Evolutionary conservation across 2,113 vertebrate genomes (phyloP), one percentile per base, ranked within the genome.

Genomic region (Sula dactylatra): DNA sequence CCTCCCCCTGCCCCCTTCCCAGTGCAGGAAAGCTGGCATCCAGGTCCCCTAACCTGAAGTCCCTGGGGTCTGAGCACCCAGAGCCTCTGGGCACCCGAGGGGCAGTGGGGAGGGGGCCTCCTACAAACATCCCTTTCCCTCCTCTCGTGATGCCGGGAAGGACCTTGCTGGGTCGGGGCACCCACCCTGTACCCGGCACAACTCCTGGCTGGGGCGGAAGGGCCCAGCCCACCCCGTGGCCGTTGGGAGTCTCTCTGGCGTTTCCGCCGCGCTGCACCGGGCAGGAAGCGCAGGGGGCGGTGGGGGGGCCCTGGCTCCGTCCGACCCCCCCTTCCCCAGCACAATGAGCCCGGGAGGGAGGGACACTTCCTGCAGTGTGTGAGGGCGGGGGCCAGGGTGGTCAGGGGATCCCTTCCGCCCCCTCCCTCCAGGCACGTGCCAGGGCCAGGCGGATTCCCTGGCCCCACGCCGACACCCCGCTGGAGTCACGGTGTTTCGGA

Each of bases 271-370:
- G 4, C 92, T 52, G 42, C 73, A 54, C 42, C 24, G 42, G 83
- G 86, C 96, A 96, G 97, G 97, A 97, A 97, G 76, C 21, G 1
- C 24, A 3, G 24, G 55, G 69, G 52, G 36, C 19, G 24, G 93
- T 4, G 42, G 73, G 66, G 66, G n/a, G 14, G 17, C 4, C 56
- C 64, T 16, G 4, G 49, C 89, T 71, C 34, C 4, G 19, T 47
- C 59, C 8, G 26, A 26, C 40, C 25, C 73, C 50, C 70, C 38
- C 16, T 27, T 61, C 26, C 40, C 40, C 7, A 5, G 76, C 80
- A 94, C 97, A 95, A 96, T 96, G 90, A 69, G 52, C 27, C 47
- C 6, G 4, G 38, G 70, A 56, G 95, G 96, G 96, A 93, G 95
- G 70, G 86, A 83, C 77, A 8, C 61, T 95, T 97, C 96, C 96